These are phyloP conservation scores for Sciurus vulgaris DNA, from an alignment of 2,797 vertebrate genomes.

Conservation along the genomic window DNA sequence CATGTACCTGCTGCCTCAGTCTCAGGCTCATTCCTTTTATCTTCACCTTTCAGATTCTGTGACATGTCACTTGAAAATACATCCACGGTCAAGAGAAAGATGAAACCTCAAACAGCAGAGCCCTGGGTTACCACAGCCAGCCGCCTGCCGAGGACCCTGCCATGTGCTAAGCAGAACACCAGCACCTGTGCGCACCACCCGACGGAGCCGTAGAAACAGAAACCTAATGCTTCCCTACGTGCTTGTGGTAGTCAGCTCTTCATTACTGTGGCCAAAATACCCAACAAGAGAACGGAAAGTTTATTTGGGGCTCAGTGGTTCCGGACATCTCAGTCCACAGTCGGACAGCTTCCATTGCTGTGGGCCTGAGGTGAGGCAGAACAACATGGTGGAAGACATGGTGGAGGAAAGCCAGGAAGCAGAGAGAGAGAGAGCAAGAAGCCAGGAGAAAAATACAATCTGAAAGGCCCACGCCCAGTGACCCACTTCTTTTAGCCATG, in stretches of 20 bases:
- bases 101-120: neutral
- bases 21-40: neutral
- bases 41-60: neutral
- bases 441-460: too few species aligned
- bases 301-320: too few species aligned
- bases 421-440: too few species aligned
- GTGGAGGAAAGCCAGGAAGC: too few species aligned
- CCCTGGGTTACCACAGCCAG: neutral
- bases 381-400: too few species aligned
- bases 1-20: neutral
- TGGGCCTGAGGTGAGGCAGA: too few species aligned
- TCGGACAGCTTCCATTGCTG: too few species aligned
- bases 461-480: too few species aligned
- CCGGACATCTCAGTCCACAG: too few species aligned
- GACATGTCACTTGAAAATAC: neutral
- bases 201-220: neutral
- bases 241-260: neutral
- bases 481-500: too few species aligned
- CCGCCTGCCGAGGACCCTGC: neutral
- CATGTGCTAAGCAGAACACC: neutral
- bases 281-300: too few species aligned
- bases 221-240: neutral
- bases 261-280: too few species aligned
- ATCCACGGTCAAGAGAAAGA: neutral
- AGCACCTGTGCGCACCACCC: neutral